Evolutionary conservation across 2,888 invertebrate genomes (phyloP).

Genomic region (Aporophyla lueneburgensis): DNA sequence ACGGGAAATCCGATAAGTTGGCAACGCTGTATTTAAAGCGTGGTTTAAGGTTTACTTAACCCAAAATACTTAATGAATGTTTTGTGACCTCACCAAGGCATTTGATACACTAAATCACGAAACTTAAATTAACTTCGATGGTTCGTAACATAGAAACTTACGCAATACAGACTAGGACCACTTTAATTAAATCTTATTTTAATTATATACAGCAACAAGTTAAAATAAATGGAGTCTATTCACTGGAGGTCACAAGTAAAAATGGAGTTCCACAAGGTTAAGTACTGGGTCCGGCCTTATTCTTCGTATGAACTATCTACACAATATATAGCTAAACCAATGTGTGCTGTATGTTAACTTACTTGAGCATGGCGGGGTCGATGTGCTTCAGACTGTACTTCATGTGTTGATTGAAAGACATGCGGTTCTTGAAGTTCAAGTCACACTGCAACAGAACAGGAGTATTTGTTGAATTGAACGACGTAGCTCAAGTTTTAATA

Average conservation of each 20-base stretch:
- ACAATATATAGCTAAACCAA: neutral
- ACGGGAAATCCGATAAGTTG: too few species aligned
- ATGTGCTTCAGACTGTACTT: slow-evolving; percentile 87
- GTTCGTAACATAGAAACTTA: too few species aligned
- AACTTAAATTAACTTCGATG: neutral
- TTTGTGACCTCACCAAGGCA: neutral
- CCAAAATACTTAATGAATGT: neutral
- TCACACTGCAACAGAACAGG: slow-evolving; percentile 80
- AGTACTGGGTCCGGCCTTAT: neutral
- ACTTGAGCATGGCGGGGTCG: slow-evolving; percentile 85
- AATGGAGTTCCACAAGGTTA: neutral
- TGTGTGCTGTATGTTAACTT: slow-evolving; percentile 53
- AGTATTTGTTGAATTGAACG: too few species aligned
- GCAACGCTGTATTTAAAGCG: too few species aligned
- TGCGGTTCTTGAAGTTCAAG: slow-evolving; percentile 84
- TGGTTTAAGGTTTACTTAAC: too few species aligned
- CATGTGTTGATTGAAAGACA: slow-evolving; percentile 85
- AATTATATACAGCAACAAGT: too few species aligned
- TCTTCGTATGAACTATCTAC: neutral
- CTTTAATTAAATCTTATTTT: neutral
- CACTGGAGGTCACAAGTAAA: neutral
- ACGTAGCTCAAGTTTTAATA: too few species aligned
- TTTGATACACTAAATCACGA: neutral
- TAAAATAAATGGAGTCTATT: neutral
- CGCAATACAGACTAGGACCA: neutral